phyloP scores from a whole-genome alignment of 2,113 vertebrate species.

The Dolichotis patagonum region DNA sequence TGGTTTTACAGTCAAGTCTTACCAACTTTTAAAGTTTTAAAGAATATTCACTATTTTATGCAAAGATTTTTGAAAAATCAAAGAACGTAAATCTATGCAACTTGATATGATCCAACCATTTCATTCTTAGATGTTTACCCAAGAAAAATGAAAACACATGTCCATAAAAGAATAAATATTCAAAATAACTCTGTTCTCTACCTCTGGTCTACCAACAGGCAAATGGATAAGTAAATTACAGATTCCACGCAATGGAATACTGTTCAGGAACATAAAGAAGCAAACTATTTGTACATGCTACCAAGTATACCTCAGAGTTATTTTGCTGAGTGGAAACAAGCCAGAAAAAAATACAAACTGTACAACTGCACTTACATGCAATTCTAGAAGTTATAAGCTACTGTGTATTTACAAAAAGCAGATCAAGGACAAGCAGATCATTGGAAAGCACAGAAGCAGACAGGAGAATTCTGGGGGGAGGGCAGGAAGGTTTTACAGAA shows the following conservation, averaged over 20 bases:
- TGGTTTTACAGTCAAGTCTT: not conserved
- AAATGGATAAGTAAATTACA: not conserved
- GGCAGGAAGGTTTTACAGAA: not conserved
- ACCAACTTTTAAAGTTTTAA: not conserved
- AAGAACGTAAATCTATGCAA: not conserved
- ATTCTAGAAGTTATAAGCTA: not conserved
- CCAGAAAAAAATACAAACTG: not conserved
- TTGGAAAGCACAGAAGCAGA: not conserved
- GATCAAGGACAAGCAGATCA: not conserved
- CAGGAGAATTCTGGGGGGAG: not conserved
- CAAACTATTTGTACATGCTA: not conserved
- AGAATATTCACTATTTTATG: not conserved
- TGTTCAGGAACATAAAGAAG: not conserved
- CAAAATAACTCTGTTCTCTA: not conserved
- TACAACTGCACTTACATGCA: not conserved
- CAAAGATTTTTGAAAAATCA: conserved; percentile 3
- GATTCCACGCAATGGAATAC: not conserved
- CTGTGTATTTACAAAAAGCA: not conserved
- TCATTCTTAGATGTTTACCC: not conserved
- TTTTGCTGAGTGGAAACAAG: not conserved
- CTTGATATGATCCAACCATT: not conserved
- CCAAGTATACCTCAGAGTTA: not conserved
- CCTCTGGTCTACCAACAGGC: not conserved
- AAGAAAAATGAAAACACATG: not conserved
- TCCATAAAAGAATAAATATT: not conserved